Percentiles rank a stretch among this genome's conserved stretches.
Evolutionary conservation across 2,113 vertebrate species (phyloP).

Genomic region (Fregetta grallaria): DNA sequence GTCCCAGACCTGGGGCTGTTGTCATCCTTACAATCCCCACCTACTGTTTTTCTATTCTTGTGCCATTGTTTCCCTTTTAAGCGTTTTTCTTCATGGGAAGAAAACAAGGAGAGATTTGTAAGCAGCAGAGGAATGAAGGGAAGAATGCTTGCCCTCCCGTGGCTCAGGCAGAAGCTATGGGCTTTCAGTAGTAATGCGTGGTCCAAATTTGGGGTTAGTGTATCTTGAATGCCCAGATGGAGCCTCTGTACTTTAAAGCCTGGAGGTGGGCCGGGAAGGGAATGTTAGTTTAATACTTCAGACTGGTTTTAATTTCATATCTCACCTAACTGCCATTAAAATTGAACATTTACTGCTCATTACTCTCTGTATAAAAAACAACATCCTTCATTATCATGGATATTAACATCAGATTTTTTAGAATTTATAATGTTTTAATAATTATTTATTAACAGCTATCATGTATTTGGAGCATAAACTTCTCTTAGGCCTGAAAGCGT

Average conservation of each 20-base stretch:
- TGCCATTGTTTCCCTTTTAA: background rate
- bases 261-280: background rate
- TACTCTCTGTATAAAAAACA: background rate
- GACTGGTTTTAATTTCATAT: background rate
- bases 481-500: background rate
- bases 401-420: background rate
- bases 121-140: background rate
- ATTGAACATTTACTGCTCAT: background rate
- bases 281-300: background rate
- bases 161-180: background rate
- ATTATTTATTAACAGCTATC: background rate
- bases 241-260: background rate
- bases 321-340: background rate
- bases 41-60: background rate
- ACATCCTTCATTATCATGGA: background rate
- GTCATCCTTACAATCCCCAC: background rate
- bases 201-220: background rate
- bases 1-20: background rate
- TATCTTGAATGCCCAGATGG: background rate
- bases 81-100: background rate
- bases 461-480: background rate
- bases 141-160: background rate
- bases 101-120: background rate
- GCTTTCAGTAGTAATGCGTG: background rate
- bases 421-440: background rate